Evolutionary conservation across 2,797 vertebrate species (phyloP).

Genomic region (Phoxinus dragarum): DNA sequence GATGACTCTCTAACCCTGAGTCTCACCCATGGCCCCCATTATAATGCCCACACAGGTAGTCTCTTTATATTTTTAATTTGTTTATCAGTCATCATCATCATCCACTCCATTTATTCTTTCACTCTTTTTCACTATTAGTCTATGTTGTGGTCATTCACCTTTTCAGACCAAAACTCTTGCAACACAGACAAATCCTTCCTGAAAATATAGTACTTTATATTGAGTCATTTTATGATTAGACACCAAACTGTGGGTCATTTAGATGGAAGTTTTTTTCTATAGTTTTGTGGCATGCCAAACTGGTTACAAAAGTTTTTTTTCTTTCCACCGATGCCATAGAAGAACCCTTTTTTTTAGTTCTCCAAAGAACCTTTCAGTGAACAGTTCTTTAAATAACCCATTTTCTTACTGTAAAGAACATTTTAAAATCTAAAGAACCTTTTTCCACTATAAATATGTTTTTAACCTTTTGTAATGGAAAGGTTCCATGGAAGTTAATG

Average conservation of each 20-base stretch:
- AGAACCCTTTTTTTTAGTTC: too few relatives aligned
- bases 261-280: background rate
- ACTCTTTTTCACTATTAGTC: background rate
- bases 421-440: background rate
- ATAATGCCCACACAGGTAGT: constrained; percentile 76
- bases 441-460: too few relatives aligned
- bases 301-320: too few relatives aligned
- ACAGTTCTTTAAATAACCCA: background rate
- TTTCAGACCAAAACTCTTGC: background rate
- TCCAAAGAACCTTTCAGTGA: background rate
- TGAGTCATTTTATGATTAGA: background rate
- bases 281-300: background rate
- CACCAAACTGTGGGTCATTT: background rate
- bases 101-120: constrained; percentile 21
- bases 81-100: constrained; percentile 30
- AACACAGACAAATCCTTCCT: background rate
- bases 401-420: too few relatives aligned
- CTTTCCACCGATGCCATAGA: too few relatives aligned
- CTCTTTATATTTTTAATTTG: constrained; percentile 57
- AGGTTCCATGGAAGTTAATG: background rate
- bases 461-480: background rate
- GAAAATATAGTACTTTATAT: background rate
- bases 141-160: constrained; percentile 1
- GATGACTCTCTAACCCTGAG: constrained; percentile 76
- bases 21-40: constrained; percentile 72